Base-by-base conservation (phyloP, 2,888 invertebrate genomes). In the Gandaritis pyraliata region DNA sequence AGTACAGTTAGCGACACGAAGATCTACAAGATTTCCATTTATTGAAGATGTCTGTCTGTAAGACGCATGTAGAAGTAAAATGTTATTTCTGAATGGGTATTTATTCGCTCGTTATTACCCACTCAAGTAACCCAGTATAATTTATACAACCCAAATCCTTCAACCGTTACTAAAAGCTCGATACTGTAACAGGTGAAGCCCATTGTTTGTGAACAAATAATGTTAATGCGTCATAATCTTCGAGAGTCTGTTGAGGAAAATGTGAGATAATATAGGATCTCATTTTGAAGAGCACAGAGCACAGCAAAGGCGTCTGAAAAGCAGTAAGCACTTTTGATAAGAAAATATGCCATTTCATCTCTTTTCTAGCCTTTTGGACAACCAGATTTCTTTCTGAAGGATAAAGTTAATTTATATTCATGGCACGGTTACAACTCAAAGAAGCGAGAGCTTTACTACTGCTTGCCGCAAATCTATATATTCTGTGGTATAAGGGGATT, bases 141-240 rank as follows among this genome's bases (percentile, higher is more conserved):
- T 62, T 46, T 62, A 50, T 48, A 30, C 58, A 53, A 33, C 50
- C 50, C 18, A 18, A 48, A 50, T 51, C 33, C 38, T 46, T 51
- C 47, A 47, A 36, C 59, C 43, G 12, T 56, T 47, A 15, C 18
- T 58, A 11, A 54, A 41, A 55, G 33, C 39, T 46, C 39, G 15
- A 41, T 50, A 45, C 61, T 54, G 58, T 64, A 58, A 62, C 62
- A 63, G 63, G 56, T 65, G 54, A 47, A 65, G 53, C 54, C 58
- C 16, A 65, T 63, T 61, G 65, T 69, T 58, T 67, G 59, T 61
- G 50, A 61, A 70, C 58, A 65, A 66, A 61, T 58, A 65, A 61
- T 66, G 63, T 60, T 65, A 61, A 60, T 62, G 66, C 58, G 49
- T 64, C 50, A 62, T 60, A 70, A 64, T 58, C 58, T 62, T 41